Conservation (phyloP, 1,140 invertebrate genomes). For the Ceratosolen fusciceps region DNA sequence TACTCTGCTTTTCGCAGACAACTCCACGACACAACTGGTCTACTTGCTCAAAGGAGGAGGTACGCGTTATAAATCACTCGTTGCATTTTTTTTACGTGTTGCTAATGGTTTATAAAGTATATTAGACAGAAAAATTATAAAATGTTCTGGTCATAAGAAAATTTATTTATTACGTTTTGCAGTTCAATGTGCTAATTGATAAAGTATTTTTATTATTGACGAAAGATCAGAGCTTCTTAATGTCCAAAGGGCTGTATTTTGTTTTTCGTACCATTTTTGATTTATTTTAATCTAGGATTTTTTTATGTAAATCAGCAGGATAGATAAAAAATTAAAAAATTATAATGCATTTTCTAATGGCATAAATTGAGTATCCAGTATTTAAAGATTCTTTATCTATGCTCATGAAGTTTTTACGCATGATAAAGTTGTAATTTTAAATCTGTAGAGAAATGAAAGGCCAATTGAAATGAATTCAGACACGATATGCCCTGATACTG, state of each 20-base stretch:
- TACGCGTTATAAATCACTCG: slow-evolving; percentile 50
- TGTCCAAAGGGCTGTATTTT: neutral
- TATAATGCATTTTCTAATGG: neutral
- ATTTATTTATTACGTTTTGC: slow-evolving; percentile 29
- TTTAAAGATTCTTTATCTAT: slow-evolving; percentile 1
- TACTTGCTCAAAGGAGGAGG: slow-evolving; percentile 66
- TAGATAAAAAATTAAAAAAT: slow-evolving; percentile 2
- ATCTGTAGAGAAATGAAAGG: neutral
- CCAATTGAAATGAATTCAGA: neutral
- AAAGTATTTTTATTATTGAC: slow-evolving; percentile 22
- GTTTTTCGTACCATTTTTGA: neutral
- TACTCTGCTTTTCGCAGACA: slow-evolving; percentile 68
- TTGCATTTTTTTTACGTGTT: slow-evolving; percentile 49
- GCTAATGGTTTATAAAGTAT: slow-evolving; percentile 41
- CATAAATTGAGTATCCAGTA: neutral
- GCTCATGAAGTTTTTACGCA: neutral
- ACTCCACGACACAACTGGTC: slow-evolving; percentile 68
- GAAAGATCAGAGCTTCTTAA: slow-evolving; percentile 18
- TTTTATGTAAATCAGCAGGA: neutral
- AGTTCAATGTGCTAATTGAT: slow-evolving; percentile 14
- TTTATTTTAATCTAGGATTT: neutral
- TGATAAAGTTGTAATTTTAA: slow-evolving; percentile 6
- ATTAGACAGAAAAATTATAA: slow-evolving; percentile 26
- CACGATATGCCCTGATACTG: too few relatives aligned
- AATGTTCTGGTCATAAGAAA: slow-evolving; percentile 28